These are phyloP conservation scores for Eupithecia dodoneata DNA, from an alignment of 2,888 invertebrate species.

Conservation along the genomic window DNA sequence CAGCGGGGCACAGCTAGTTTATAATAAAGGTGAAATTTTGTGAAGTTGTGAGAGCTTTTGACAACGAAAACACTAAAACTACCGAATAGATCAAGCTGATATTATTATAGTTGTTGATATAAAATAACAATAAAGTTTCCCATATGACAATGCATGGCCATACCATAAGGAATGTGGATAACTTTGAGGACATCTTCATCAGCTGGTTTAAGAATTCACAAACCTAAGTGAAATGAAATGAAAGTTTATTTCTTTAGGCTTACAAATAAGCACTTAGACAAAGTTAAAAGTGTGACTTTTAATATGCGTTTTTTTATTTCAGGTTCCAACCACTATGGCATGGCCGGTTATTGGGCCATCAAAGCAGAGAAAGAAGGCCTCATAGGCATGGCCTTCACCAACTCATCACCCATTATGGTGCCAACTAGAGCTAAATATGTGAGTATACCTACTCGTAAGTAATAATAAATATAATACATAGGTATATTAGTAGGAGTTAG, in stretches of 20 bases:
- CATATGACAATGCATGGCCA: no score
- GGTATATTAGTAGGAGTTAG: no score
- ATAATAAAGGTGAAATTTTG: neutral
- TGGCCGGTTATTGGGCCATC: conserved; percentile 92
- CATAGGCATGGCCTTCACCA: conserved; percentile 94
- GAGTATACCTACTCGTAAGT: conserved; percentile 39
- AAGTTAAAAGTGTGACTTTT: no score
- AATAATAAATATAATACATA: no score
- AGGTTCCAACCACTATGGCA: conserved; percentile 95
- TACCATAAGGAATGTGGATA: no score
- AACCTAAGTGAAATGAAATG: no score
- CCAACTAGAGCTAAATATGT: conserved; percentile 91
- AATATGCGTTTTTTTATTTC: conserved; percentile 18
- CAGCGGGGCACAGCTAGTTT: no score
- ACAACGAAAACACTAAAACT: neutral
- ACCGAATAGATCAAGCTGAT: neutral
- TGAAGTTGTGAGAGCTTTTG: neutral
- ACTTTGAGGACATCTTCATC: no score
- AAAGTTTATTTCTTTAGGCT: no score
- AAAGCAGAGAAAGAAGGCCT: conserved; percentile 89
- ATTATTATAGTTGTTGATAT: neutral
- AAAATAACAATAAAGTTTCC: no score
- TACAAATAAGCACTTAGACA: no score
- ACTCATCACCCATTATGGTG: conserved; percentile 94
- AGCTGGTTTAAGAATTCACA: no score